A percentile compares a stretch with the other conserved stretches of the same genome.
Conservation (phyloP, 2,113 vertebrate genomes). For the Ammodytes marinus region DNA sequence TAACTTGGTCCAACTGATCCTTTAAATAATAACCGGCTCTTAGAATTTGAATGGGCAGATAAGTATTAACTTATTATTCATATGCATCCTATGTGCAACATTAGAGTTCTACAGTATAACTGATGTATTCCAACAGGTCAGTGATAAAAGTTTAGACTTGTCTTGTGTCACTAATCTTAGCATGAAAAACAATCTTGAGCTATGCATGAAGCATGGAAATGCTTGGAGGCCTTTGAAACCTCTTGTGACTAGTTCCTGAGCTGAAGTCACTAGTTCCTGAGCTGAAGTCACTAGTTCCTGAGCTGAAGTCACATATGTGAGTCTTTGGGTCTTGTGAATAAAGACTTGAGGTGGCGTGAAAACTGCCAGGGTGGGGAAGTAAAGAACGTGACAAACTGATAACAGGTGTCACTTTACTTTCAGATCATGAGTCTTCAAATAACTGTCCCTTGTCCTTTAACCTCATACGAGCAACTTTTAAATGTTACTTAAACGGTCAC, state of each 20-base stretch:
- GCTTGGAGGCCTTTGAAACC: neutral
- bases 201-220: neutral
- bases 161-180: too few species aligned
- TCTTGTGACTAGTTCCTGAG: neutral
- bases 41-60: neutral
- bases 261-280: neutral
- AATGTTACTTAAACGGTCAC: too few species aligned
- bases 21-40: neutral
- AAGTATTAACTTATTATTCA: neutral
- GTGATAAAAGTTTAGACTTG: too few species aligned
- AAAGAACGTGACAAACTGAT: neutral
- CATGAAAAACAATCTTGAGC: too few species aligned
- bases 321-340: constrained; percentile 13
- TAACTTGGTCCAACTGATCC: too few species aligned
- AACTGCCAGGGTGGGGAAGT: neutral
- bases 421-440: neutral
- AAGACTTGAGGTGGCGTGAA: constrained; percentile 6
- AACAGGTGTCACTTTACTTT: neutral
- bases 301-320: constrained; percentile 21
- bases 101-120: neutral
- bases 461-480: too few species aligned
- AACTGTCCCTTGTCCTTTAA: neutral
- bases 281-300: constrained; percentile 1
- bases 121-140: neutral
- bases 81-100: neutral